Percentiles rank a stretch among this genome's conserved stretches.
phyloP scores from a whole-genome alignment of 2,113 vertebrate species.

The Aleadryas rufinucha region DNA sequence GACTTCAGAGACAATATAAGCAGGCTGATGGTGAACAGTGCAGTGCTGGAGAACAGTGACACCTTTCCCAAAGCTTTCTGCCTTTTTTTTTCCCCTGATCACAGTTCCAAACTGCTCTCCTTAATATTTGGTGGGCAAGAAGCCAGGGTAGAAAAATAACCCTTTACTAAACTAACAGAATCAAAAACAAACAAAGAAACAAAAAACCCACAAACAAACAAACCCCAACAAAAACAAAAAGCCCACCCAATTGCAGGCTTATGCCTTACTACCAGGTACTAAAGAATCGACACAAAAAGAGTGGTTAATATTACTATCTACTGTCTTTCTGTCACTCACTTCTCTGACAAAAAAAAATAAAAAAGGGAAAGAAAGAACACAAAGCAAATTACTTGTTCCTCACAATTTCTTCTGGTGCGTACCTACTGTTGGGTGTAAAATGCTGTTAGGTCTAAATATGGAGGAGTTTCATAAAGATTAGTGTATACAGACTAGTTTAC shows the following conservation, averaged over 20 bases:
- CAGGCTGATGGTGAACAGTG: not conserved
- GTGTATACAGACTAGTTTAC: not conserved
- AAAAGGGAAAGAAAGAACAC: not conserved
- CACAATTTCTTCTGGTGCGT: not conserved
- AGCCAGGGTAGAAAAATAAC: not conserved
- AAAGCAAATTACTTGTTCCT: not conserved
- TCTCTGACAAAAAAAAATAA: not conserved
- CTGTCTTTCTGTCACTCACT: not conserved
- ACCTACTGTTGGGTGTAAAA: not conserved
- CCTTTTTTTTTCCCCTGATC: not conserved
- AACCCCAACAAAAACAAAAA: not conserved
- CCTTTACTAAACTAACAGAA: not conserved
- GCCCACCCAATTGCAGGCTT: not conserved
- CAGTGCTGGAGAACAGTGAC: rapidly evolving
- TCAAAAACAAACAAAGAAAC: not conserved
- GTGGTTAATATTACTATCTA: not conserved
- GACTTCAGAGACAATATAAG: not conserved
- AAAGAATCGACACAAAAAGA: not conserved
- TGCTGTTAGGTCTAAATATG: not conserved
- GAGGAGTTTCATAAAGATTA: not conserved
- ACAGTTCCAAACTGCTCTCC: not conserved
- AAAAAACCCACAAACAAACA: not conserved
- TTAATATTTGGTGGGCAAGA: not conserved
- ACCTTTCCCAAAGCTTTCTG: not conserved
- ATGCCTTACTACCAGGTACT: not conserved